Evolutionary conservation across 2,797 vertebrate species (phyloP).

Genomic region (Loriculus beryllinus): DNA sequence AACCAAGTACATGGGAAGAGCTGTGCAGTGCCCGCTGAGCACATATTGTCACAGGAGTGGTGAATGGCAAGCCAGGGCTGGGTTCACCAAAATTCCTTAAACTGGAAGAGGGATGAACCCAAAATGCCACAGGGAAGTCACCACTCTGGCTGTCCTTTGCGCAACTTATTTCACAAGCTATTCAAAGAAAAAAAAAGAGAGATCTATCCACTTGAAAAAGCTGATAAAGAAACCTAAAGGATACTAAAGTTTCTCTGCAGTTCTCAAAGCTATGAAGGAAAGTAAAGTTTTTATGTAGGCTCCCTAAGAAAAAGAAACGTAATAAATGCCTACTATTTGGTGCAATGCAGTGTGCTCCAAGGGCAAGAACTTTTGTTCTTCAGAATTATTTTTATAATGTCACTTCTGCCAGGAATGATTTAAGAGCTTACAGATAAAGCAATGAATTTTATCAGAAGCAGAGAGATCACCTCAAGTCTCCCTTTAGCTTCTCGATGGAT

Average conservation of each 20-base stretch:
- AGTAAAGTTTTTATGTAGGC: neutral
- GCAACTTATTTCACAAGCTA: neutral
- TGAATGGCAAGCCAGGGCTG: neutral
- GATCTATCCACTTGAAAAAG: neutral
- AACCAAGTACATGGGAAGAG: neutral
- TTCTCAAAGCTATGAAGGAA: neutral
- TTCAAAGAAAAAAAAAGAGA: neutral
- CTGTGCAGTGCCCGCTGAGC: rapidly evolving
- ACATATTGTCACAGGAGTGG: neutral
- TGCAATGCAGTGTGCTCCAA: conserved; percentile 42
- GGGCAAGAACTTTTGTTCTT: conserved; percentile 39
- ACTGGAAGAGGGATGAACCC: neutral
- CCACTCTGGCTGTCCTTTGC: neutral
- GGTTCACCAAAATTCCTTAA: neutral
- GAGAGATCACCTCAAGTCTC: conserved; percentile 9
- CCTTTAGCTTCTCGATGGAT: neutral
- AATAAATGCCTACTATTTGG: neutral
- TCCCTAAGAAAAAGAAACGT: neutral
- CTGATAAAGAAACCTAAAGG: neutral
- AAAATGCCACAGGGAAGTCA: too few species aligned
- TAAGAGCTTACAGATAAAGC: conserved; percentile 50
- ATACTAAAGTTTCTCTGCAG: neutral
- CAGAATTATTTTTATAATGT: conserved; percentile 49
- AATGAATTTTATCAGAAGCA: conserved; percentile 36
- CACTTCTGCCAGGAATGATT: conserved; percentile 48